These are phyloP conservation scores for Troilus luridus DNA, from an alignment of 2,888 invertebrate species.

Conservation along the genomic window DNA sequence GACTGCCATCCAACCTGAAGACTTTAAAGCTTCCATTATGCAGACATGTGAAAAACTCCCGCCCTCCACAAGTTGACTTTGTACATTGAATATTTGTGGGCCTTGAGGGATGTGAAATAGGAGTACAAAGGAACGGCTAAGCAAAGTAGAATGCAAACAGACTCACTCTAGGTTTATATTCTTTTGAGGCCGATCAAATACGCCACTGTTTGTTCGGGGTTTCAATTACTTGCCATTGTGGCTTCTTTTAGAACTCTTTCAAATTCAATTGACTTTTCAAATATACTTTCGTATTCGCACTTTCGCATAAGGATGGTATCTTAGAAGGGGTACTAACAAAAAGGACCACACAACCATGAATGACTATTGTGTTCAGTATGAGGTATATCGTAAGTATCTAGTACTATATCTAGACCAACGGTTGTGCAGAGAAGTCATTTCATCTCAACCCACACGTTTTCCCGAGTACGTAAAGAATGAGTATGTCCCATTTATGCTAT, in stretches of 20 bases:
- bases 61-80: background rate
- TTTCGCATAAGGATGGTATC: no score
- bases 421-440: no score
- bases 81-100: background rate
- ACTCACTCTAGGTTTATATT: background rate
- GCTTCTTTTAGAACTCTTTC: background rate
- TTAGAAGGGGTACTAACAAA: no score
- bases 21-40: background rate
- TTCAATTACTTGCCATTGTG: background rate
- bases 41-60: background rate
- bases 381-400: no score
- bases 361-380: no score
- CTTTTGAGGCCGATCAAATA: conserved; percentile 4
- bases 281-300: no score
- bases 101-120: background rate
- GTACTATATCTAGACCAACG: no score
- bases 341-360: no score
- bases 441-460: no score
- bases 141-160: background rate
- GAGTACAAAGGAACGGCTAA: background rate
- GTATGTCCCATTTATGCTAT: no score
- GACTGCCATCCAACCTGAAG: background rate
- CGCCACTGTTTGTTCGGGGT: background rate
- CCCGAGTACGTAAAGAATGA: no score
- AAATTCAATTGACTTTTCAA: background rate